Evolutionary conservation across 2,888 invertebrate genomes (phyloP).

Genomic region (Cheilosia vulpina): DNA sequence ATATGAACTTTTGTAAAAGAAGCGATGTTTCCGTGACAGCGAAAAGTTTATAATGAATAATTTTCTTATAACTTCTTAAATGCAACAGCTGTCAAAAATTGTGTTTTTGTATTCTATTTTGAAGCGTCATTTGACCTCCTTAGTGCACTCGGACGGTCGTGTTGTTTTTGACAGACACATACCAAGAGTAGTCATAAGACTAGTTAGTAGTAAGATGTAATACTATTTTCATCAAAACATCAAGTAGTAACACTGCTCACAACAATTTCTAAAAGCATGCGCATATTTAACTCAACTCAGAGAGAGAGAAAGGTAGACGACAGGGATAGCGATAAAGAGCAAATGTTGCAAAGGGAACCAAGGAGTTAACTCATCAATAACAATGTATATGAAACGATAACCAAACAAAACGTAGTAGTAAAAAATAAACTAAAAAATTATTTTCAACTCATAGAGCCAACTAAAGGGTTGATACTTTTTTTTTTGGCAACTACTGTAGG

Average conservation of each 20-base stretch:
- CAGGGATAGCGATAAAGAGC: constrained; percentile 4
- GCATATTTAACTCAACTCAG: constrained; percentile 28
- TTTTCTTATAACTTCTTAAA: too few species aligned
- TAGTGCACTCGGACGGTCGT: too few species aligned
- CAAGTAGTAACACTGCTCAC: constrained; percentile 36
- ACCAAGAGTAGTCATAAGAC: too few species aligned
- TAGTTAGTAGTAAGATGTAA: too few species aligned
- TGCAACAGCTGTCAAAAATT: too few species aligned
- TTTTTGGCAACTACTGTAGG: constrained; percentile 41
- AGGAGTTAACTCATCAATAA: constrained; percentile 52
- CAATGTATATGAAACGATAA: constrained; percentile 63
- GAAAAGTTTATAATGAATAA: too few species aligned
- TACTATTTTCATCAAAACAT: neutral
- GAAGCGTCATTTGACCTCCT: too few species aligned
- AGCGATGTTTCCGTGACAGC: too few species aligned
- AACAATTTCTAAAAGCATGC: constrained; percentile 41
- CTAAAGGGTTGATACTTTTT: constrained; percentile 62
- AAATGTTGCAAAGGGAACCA: constrained; percentile 60
- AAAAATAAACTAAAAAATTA: constrained; percentile 50
- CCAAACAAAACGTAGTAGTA: constrained; percentile 62
- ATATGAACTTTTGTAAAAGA: too few species aligned
- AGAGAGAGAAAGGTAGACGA: constrained; percentile 24
- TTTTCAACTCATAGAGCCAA: constrained; percentile 63
- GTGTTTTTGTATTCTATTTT: too few species aligned
- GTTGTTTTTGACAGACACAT: too few species aligned